Conservation (phyloP, 2,113 vertebrate species). For the Hippoglossus stenolepis region DNA sequence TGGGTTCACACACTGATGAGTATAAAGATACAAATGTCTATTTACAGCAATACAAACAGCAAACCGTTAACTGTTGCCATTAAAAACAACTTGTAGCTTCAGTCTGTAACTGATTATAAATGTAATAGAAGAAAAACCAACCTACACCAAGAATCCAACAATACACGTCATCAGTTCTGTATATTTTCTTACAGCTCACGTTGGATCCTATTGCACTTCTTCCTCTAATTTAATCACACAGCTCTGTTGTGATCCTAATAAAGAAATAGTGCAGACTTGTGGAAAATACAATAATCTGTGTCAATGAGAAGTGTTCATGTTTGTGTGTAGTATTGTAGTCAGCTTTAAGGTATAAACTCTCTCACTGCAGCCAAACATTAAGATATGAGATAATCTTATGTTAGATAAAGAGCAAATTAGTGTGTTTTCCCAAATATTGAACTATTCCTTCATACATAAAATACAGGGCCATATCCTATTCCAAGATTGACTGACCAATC, state of each 20-base stretch:
- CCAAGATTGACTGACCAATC: neutral
- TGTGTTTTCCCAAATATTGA: neutral
- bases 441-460: neutral
- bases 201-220: neutral
- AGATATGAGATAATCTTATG: neutral
- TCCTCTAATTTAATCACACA: neutral
- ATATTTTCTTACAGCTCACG: neutral
- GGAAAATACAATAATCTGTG: neutral
- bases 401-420: neutral
- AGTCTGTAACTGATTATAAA: conserved; percentile 36
- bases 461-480: neutral
- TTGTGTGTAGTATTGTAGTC: neutral
- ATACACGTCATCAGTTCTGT: neutral
- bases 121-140: conserved; percentile 34
- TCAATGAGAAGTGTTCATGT: neutral
- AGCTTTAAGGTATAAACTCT: neutral
- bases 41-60: conserved; percentile 61
- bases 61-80: conserved; percentile 16
- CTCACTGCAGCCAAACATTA: neutral
- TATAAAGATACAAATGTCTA: conserved; percentile 67
- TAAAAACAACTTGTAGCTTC: conserved; percentile 39
- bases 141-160: conserved; percentile 11
- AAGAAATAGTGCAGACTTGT: conserved; percentile 5
- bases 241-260: neutral
- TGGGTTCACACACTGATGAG: conserved; percentile 41